Conservation (phyloP, 1,140 invertebrate species). For the Drosophila insularis region DNA sequence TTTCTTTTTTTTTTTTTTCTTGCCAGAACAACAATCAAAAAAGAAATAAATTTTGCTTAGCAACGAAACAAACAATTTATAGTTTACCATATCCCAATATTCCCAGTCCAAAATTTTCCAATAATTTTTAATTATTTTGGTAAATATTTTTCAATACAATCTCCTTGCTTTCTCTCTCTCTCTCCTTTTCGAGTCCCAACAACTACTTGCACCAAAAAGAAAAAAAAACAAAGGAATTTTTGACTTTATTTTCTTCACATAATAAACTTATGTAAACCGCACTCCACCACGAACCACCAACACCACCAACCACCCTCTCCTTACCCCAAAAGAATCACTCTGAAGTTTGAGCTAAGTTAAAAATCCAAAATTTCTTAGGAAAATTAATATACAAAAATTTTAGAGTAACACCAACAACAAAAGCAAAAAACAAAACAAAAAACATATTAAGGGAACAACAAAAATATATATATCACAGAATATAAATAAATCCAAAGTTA, state of each 20-base stretch:
- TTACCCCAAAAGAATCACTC: neutral
- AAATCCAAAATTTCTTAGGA: neutral
- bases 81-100: too few species aligned
- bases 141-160: neutral
- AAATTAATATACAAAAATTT: slow-evolving; percentile 22
- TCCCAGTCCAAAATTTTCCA: too few species aligned
- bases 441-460: neutral
- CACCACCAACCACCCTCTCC: neutral
- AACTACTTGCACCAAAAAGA: neutral
- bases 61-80: neutral
- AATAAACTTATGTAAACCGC: neutral
- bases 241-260: neutral
- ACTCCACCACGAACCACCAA: neutral
- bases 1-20: neutral
- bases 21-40: slow-evolving; percentile 30
- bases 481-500: slow-evolving; percentile 71
- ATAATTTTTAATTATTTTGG: neutral
- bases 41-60: slow-evolving; percentile 29
- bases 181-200: neutral
- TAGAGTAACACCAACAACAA: neutral
- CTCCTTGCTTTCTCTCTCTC: neutral
- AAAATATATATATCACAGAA: too few species aligned
- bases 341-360: neutral
- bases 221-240: neutral
- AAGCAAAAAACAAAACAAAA: slow-evolving; percentile 43